Base-by-base conservation (phyloP, 2,797 vertebrate genomes). In the Carcharodon carcharias region DNA sequence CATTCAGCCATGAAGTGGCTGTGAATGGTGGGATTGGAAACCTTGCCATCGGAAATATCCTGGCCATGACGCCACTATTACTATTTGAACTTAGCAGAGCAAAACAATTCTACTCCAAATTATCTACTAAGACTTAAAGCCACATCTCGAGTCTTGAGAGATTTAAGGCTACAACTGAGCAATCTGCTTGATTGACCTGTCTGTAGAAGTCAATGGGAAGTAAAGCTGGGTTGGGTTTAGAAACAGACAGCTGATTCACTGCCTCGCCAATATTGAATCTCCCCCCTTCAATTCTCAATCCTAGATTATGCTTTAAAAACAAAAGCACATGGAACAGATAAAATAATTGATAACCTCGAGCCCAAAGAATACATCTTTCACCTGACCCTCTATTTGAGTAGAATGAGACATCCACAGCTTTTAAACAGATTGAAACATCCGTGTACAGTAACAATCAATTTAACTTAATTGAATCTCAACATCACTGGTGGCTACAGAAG, bases 401-500 rank as follows among this genome's bases (percentile, higher is more conserved):
- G 85, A 61, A 35, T 31, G 54, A 91, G 56, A 91, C 28, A 58
- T 35, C 11, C 28, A 4, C 56, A 91, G 88, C 61, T 93, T 65
- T 40, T 21, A 65, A 50, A 93, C 63, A 67, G 63, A 67, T 93
- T 45, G 50, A 95, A 56, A 77, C 94, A 95, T 77, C 67, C 31
- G 35, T 58, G 31, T 18, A 31, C 16, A 56, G 54, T 28, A 73
- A 35, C 69, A 56, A 95, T 73, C 67, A 73, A 95, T 95, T 71
- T 56, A 77, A 73, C 23, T 95, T 67, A 95, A 95, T 95, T 71
- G 54, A 71, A 95, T 54, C 94, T 77, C 67, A 95, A 7, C 94
- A 31, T 95, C 69, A 58, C 45, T 23, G 65, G 50, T 50, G 67
- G n/a, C 45, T 69, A 71, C 93, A 28, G 63, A 95, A 69, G 40